These are phyloP conservation scores for Scaptodrosophila lebanonensis DNA, from an alignment of 1,140 invertebrate genomes.

Conservation along the genomic window DNA sequence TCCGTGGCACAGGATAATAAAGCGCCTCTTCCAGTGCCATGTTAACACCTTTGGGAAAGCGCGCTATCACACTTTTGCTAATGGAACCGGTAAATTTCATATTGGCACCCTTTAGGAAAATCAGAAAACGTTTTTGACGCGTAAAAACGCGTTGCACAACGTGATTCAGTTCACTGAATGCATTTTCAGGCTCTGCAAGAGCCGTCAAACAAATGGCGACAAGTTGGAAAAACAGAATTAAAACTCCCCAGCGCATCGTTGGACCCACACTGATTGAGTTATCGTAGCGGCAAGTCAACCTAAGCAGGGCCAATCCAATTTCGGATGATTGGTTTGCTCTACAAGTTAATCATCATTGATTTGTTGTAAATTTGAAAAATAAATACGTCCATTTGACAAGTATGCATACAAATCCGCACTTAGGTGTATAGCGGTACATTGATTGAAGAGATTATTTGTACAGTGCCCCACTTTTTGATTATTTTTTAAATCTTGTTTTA, in stretches of 20 bases:
- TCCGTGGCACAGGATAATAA: constrained; percentile 61
- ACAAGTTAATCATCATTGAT: not conserved
- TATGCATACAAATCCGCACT: too few relatives aligned
- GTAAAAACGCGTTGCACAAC: constrained; percentile 61
- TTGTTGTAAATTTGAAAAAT: constrained; percentile 20
- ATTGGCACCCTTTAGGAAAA: constrained; percentile 56
- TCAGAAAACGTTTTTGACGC: constrained; percentile 57
- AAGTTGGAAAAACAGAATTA: constrained; percentile 24
- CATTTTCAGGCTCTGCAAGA: constrained; percentile 17
- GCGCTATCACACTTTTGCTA: constrained; percentile 48
- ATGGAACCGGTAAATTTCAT: constrained; percentile 58
- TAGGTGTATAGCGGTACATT: too few relatives aligned
- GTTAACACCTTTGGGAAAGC: constrained; percentile 41
- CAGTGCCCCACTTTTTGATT: too few relatives aligned
- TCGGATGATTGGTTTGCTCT: constrained; percentile 1
- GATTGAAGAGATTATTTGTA: too few relatives aligned
- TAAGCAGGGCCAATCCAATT: not conserved
- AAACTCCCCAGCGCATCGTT: constrained; percentile 33
- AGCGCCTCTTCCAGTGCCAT: constrained; percentile 60
- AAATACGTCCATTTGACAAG: too few relatives aligned
- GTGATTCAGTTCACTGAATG: constrained; percentile 27
- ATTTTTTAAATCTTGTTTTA: too few relatives aligned
- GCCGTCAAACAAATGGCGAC: not conserved
- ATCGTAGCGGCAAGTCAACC: constrained; percentile 2
- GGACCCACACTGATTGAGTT: constrained; percentile 50